Conservation (phyloP, 1,140 invertebrate species). For the Drosophila pseudoobscura region DNA sequence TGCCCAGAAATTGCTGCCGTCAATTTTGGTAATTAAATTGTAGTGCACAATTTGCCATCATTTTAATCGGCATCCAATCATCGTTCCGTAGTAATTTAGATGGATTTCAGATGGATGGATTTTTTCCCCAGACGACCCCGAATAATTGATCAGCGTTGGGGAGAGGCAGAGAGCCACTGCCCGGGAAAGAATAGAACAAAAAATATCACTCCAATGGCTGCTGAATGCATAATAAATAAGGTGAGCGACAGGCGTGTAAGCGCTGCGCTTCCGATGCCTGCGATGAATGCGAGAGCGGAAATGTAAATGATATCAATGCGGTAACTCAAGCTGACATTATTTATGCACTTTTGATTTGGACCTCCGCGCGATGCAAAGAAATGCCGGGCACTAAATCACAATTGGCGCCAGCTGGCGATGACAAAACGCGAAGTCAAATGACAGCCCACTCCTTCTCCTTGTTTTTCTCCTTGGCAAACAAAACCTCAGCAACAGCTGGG, state of each 20-base stretch:
- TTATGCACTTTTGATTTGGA: slow-evolving; percentile 56
- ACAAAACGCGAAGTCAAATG: slow-evolving; percentile 20
- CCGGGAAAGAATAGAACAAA: not conserved
- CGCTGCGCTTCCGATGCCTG: slow-evolving; percentile 32
- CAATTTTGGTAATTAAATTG: slow-evolving; percentile 74
- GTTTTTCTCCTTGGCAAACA: slow-evolving; percentile 9
- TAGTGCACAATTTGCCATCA: slow-evolving; percentile 64
- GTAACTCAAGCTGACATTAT: slow-evolving; percentile 43
- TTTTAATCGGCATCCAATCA: slow-evolving; percentile 44
- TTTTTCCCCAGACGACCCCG: slow-evolving; percentile 24
- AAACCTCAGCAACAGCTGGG: slow-evolving; percentile 36
- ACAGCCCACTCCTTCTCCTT: slow-evolving; percentile 4
- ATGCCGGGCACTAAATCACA: slow-evolving; percentile 38
- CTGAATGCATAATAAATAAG: slow-evolving; percentile 48
- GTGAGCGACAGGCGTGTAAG: slow-evolving; percentile 49
- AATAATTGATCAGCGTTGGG: not conserved
- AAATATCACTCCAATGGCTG: slow-evolving; percentile 25
- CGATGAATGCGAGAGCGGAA: slow-evolving; percentile 13
- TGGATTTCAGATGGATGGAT: slow-evolving; percentile 43
- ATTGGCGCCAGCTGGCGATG: slow-evolving; percentile 42
- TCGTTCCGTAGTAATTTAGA: slow-evolving; percentile 56
- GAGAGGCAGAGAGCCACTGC: not conserved
- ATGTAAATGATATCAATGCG: slow-evolving; percentile 55
- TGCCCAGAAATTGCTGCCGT: slow-evolving; percentile 58
- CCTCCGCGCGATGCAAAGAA: slow-evolving; percentile 12